phyloP scores from a whole-genome alignment of 2,888 invertebrate genomes.

The Celastrina argiolus region DNA sequence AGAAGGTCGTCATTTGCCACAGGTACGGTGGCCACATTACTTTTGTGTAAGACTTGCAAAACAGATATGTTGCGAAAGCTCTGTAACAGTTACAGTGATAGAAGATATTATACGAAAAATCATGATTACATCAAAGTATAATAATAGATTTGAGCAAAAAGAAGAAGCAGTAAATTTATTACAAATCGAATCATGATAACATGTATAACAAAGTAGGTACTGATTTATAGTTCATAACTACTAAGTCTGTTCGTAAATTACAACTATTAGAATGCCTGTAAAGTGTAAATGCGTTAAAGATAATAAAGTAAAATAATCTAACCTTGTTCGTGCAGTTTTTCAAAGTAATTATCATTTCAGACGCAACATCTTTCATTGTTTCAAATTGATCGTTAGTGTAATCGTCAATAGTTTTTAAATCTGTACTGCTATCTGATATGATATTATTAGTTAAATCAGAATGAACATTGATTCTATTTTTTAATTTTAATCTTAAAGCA shows the following conservation, averaged over 20 bases:
- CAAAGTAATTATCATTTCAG: slow-evolving; percentile 68
- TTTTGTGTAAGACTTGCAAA: slow-evolving; percentile 68
- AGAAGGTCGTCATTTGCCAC: slow-evolving; percentile 33
- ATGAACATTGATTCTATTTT: slow-evolving; percentile 40
- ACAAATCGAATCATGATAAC: too few relatives aligned
- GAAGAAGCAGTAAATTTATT: too few relatives aligned
- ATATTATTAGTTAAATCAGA: slow-evolving; percentile 32
- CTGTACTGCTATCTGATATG: slow-evolving; percentile 27
- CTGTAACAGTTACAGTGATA: slow-evolving; percentile 48
- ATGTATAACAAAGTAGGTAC: too few relatives aligned
- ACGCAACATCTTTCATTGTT: slow-evolving; percentile 47
- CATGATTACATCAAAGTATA: too few relatives aligned
- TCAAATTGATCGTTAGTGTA: slow-evolving; percentile 38
- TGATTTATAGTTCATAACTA: too few relatives aligned
- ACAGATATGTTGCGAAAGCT: slow-evolving; percentile 57
- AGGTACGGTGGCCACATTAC: slow-evolving; percentile 46
- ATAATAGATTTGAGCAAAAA: too few relatives aligned
- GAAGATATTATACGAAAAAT: too few relatives aligned
- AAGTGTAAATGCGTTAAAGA: neutral
- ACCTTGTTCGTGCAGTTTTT: slow-evolving; percentile 62
- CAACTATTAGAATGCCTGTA: neutral
- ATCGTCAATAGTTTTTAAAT: slow-evolving; percentile 46
- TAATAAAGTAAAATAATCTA: slow-evolving; percentile 20
- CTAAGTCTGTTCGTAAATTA: neutral
- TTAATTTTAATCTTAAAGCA: slow-evolving; percentile 51